phyloP scores from a whole-genome alignment of 2,113 vertebrate genomes.

The Antechinus stuartii region DNA sequence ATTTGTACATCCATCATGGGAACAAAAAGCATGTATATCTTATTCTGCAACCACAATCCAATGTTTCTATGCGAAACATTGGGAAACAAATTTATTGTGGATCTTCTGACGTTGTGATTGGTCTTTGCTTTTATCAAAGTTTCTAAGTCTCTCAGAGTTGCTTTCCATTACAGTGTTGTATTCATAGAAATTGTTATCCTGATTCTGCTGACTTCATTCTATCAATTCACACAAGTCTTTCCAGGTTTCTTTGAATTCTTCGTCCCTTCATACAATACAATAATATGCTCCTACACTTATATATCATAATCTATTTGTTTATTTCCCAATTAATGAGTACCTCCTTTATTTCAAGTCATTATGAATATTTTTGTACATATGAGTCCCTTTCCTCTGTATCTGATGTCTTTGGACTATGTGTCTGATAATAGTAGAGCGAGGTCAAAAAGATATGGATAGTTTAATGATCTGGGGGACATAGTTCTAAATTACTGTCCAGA shows the following conservation, averaged over 20 bases:
- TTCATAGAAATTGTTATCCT: neutral
- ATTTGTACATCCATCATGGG: neutral
- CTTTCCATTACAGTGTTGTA: neutral
- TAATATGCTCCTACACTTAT: neutral
- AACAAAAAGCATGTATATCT: neutral
- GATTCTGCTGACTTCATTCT: neutral
- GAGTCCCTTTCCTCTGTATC: neutral
- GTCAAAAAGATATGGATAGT: neutral
- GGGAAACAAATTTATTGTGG: neutral
- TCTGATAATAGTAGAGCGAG: neutral
- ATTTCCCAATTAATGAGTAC: neutral
- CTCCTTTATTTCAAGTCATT: neutral
- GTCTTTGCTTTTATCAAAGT: neutral
- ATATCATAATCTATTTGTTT: neutral
- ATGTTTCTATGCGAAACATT: neutral
- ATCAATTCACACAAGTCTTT: neutral
- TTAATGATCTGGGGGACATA: neutral
- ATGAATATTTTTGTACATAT: neutral
- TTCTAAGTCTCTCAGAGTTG: neutral
- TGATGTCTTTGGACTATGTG: neutral
- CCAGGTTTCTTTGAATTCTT: neutral
- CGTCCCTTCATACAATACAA: neutral
- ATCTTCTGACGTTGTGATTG: neutral
- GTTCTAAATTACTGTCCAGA: neutral
- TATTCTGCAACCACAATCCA: neutral